Evolutionary conservation across 2,113 vertebrate genomes (phyloP), one percentile per base, ranked within the genome.

Genomic region (Gobius niger): DNA sequence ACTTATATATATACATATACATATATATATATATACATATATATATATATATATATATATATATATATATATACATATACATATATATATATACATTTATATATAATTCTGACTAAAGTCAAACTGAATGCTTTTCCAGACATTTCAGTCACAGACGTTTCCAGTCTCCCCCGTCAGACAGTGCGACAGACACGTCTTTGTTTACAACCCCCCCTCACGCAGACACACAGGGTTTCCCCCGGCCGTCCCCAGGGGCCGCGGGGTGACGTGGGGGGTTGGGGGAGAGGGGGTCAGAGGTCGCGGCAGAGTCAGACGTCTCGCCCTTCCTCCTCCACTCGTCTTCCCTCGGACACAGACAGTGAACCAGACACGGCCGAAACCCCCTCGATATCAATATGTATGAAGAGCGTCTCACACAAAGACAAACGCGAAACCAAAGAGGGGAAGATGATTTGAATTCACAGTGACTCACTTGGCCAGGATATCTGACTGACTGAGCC

Each of bases 231-330:
- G 19, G 67, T 82, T 81, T 78, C 86, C 77, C 77, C 86, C 77
- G 82, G 69, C 84, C 68, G 81, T 75, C 71, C 73, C 61, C 49
- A 54, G 57, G 24, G 78, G 65, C 77, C 77, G 82, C 75, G 63
- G 19, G 18, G 53, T 16, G 10, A 19, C 8, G 50, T n/a, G 50
- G 12, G 50, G 12, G 50, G n/a, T 15, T 8, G 49, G 16, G 6
- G 52, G 9, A 8, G 47, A 18, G 19, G 2, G 56, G 56, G 40
- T 59, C 24, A 42, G 40, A 42, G 57, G 57, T 42, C 34, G 14
- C 34, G 15, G 13, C 72, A 67, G 82, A 80, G 85, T 81, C 85
- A 88, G 81, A 80, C 76, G 72, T 67, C 18, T 54, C 65, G 71
- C 65, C 70, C 62, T 52, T 57, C 69, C 68, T 57, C 70, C 76